phyloP scores from a whole-genome alignment of 2,797 vertebrate genomes.

The Tinamus major region DNA sequence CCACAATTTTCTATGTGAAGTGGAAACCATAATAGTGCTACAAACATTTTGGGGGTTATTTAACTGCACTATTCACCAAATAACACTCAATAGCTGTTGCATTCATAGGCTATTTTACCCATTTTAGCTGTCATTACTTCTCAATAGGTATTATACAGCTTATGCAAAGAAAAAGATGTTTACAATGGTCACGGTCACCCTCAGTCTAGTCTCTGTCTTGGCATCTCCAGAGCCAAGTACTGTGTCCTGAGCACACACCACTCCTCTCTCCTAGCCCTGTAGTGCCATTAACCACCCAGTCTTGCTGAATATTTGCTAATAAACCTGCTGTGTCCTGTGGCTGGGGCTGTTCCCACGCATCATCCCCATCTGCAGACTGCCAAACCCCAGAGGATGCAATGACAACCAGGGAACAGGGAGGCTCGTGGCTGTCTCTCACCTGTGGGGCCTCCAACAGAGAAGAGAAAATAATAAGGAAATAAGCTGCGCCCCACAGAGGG shows the following conservation, averaged over 20 bases:
- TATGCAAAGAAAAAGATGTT: neutral
- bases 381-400: neutral
- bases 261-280: neutral
- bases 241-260: neutral
- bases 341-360: neutral
- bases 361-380: accelerated
- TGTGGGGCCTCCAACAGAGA: neutral
- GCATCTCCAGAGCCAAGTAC: neutral
- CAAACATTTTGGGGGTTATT: neutral
- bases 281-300: neutral
- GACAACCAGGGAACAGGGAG: neutral
- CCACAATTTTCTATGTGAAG: conserved; percentile 11
- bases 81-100: neutral
- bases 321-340: neutral
- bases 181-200: neutral
- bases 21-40: neutral
- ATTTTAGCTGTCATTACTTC: neutral
- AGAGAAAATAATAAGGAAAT: neutral
- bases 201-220: neutral
- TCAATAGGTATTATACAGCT: neutral
- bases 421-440: neutral
- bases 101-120: neutral
- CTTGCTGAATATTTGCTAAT: neutral
- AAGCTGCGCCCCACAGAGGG: neutral
- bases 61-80: conserved; percentile 32